Evolutionary conservation across 2,888 invertebrate species (phyloP), one percentile per base, ranked within the genome.

Genomic region (Sicus ferrugineus): DNA sequence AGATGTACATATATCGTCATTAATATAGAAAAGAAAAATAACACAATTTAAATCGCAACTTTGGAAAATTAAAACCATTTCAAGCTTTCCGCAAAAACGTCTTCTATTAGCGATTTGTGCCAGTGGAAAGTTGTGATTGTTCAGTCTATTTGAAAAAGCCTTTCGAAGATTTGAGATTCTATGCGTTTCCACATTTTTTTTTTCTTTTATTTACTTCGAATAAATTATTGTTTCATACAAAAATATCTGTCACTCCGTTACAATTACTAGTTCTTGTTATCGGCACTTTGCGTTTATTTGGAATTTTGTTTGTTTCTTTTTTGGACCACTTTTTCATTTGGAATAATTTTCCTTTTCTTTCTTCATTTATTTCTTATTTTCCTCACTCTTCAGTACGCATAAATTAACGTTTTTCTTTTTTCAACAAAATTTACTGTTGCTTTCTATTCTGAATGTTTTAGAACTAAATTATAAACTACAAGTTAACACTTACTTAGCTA

Each of bases 91-190:
- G n/a, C n/a, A n/a, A n/a, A n/a, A n/a, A n/a, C n/a, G n/a, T n/a
- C n/a, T n/a, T 42, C 42, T 42, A 16, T 14, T 42, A 7, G 4
- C n/a, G n/a, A n/a, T n/a, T 42, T n/a, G 5, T 42, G 42, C 70
- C 70, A 73, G 69, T n/a, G n/a, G n/a, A n/a, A n/a, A n/a, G n/a
- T n/a, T n/a, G n/a, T n/a, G n/a, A n/a, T n/a, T n/a, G 74, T 74
- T 78, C 78, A 78, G 77, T 78, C 78, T 78, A 77, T 76, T 72
- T 73, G 68, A 68, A 75, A 76, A 76, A 76, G 21, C n/a, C 75
- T 76, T 75, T 74, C 72, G 75, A 70, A 76, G 74, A 72, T 77
- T 78, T 83, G 83, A 83, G 83, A 83, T 83, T 83, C 83, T 77
- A 79, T 76, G 72, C 9, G n/a, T 16, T 9, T 14, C 14, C 14